Evolutionary conservation across 2,888 invertebrate genomes (phyloP), one percentile per base, ranked within the genome.

Genomic region (Tetragonisca angustula): DNA sequence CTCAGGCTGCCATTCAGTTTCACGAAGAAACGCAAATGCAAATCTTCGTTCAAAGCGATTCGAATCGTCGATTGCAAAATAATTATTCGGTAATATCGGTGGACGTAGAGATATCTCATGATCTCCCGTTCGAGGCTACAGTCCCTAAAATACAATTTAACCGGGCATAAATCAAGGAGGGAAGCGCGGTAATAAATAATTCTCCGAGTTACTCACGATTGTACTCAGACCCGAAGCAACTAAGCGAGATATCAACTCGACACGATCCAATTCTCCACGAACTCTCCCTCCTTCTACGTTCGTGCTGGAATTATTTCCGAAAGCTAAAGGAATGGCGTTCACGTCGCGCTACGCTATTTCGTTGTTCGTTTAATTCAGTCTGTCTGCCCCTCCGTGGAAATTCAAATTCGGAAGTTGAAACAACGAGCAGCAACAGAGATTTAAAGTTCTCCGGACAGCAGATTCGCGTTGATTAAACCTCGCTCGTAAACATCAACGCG

Each of bases 101-200:
- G 4, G 32, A 24, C 17, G 21, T n/a, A 36, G 32, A n/a, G 19
- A 32, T 54, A 59, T 49, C n/a, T 24, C 43, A 50, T 54, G 32
- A 6, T 52, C 68, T 19, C 4, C 4, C 36, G 36, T 19, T 50
- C 27, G 15, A 2, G 9, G 24, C 24, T 24, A 52, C n/a, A 13
- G 13, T 5, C 3, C 21, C 9, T 13, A 52, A 62, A 62, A 50
- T n/a, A 68, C 62, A 77, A 62, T 68, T 68, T 36, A 32, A 19
- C 19, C 24, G 15, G n/a, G 15, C 50, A 71, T 61, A 72, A 59
- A 79, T 79, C 43, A 27, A 24, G 13, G n/a, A 17, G 24, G 50
- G 9, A 56, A 32, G 32, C 50, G 2, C 11, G 17, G 13, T 54
- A 36, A 71, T 79, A 79, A 80, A 80, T 80, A 80, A 80, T 62